These are phyloP conservation scores for Varanus komodoensis DNA, from an alignment of 2,113 vertebrate species.

Conservation along the genomic window DNA sequence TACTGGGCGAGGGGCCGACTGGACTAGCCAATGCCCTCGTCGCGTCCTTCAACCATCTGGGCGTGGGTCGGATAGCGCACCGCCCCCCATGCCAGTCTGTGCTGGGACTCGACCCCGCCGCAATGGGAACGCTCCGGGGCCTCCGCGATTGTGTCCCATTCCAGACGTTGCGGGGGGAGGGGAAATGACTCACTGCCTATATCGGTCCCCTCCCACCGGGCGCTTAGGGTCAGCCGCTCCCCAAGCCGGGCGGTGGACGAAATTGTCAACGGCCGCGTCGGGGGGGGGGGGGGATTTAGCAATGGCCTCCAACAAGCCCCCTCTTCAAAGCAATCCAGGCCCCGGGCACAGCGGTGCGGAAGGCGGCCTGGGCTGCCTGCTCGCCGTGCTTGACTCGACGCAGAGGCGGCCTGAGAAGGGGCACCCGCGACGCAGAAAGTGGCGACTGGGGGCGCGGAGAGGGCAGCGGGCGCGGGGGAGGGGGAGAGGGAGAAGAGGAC, in stretches of 20 bases:
- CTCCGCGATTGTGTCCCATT: neutral
- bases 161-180: neutral
- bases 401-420: too few species aligned
- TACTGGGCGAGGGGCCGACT: neutral
- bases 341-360: too few species aligned
- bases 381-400: too few species aligned
- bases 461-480: too few species aligned
- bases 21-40: neutral
- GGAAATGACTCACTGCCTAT: conserved; percentile 4
- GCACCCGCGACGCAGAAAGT: too few species aligned
- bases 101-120: neutral
- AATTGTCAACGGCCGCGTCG: neutral
- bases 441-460: too few species aligned
- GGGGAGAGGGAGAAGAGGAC: too few species aligned
- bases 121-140: neutral
- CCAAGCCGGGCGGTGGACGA: neutral
- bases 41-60: neutral
- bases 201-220: neutral
- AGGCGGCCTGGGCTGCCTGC: too few species aligned
- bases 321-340: neutral
- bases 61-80: neutral
- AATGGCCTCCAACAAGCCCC: neutral
- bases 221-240: neutral
- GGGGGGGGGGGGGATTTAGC: neutral
- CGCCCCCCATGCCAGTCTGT: too few species aligned